phyloP scores from a whole-genome alignment of 2,888 invertebrate species.

The Calameuta idolon region DNA sequence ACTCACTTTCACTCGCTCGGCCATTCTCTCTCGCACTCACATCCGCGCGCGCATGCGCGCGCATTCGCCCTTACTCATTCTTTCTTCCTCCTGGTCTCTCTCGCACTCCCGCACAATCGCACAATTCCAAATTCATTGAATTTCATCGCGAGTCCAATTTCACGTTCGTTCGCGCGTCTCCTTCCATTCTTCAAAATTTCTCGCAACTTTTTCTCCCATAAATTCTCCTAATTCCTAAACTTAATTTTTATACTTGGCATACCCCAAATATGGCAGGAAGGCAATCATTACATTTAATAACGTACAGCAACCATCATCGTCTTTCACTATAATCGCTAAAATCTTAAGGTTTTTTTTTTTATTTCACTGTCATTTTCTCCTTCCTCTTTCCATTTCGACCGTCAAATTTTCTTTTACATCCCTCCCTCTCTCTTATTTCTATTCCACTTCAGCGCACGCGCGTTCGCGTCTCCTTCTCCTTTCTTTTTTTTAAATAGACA shows the following conservation, averaged over 20 bases:
- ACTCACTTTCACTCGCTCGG: conserved; percentile 28
- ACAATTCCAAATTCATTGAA: conserved; percentile 6
- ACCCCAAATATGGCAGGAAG: conserved; percentile 76
- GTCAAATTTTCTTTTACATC: conserved; percentile 17
- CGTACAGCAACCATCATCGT: conserved; percentile 65
- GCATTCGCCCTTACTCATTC: conserved; percentile 29
- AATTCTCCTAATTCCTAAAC: conserved; percentile 59
- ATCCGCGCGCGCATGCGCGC: conserved; percentile 31
- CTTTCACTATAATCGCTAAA: conserved; percentile 35
- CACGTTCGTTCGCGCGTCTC: conserved; percentile 3
- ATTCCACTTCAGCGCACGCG: background rate
- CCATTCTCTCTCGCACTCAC: conserved; percentile 27
- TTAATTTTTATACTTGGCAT: conserved; percentile 71
- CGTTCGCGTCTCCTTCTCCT: conserved; percentile 21
- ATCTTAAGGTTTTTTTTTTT: conserved; percentile 22
- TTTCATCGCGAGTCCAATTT: background rate
- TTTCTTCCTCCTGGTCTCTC: conserved; percentile 32
- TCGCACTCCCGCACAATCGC: background rate
- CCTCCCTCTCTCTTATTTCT: conserved; percentile 18
- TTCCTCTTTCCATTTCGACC: conserved; percentile 13
- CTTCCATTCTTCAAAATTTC: conserved; percentile 20
- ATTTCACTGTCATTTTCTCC: conserved; percentile 25
- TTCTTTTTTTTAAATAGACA: conserved; percentile 36
- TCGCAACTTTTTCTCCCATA: conserved; percentile 27
- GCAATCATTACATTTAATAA: conserved; percentile 71